A percentile compares a stretch with the other conserved stretches of the same genome.
Evolutionary conservation across 2,797 vertebrate species (phyloP).

Genomic region (Hydrophis major): DNA sequence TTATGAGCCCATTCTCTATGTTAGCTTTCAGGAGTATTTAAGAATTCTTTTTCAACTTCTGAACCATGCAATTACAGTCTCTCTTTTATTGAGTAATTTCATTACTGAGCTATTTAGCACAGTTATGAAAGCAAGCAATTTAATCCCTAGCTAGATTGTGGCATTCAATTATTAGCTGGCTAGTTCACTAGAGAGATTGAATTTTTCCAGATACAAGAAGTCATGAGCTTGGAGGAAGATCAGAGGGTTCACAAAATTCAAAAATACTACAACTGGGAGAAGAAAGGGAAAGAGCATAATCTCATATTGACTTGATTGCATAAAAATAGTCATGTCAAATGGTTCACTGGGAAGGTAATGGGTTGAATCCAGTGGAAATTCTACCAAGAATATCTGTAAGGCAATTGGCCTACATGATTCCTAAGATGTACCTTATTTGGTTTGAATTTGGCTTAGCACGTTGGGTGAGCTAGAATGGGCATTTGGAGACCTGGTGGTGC

Average conservation of each 20-base stretch:
- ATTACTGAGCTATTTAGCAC: conserved; percentile 27
- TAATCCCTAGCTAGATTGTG: not conserved
- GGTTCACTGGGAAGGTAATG: not conserved
- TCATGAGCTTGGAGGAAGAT: not conserved
- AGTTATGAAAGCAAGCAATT: conserved; percentile 26
- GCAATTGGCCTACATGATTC: not conserved
- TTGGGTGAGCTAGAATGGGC: not conserved
- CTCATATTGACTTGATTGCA: not conserved
- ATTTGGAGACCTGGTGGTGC: not conserved
- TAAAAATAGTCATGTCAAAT: not conserved
- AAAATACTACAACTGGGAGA: not conserved
- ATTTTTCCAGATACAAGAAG: not conserved
- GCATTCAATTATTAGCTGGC: conserved; percentile 7
- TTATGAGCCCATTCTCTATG: not conserved
- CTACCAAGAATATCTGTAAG: not conserved
- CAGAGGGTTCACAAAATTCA: not conserved
- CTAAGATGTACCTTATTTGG: not conserved
- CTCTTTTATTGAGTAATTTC: conserved; percentile 26
- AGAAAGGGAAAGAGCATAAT: not conserved
- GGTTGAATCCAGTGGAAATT: not conserved
- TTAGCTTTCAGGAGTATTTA: conserved; percentile 5
- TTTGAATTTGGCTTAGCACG: not conserved
- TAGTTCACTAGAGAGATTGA: not conserved
- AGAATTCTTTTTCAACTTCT: conserved; percentile 23
- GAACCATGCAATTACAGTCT: conserved; percentile 25